Evolutionary conservation across 2,797 vertebrate species (phyloP).

Genomic region (Chaenodraco wilsoni): DNA sequence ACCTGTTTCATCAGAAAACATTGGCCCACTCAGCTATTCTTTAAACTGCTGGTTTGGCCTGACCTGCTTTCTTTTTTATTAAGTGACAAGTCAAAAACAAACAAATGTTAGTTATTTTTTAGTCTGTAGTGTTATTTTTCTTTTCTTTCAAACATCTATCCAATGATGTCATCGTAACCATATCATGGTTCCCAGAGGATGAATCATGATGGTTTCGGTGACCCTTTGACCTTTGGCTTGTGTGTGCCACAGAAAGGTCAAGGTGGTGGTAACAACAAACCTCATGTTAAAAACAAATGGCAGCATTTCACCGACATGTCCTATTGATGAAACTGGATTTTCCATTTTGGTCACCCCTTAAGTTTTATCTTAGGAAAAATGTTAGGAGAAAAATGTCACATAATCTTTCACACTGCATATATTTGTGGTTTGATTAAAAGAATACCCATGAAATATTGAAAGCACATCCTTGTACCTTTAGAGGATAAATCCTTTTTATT

Average conservation of each 20-base stretch:
- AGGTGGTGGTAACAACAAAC: background rate
- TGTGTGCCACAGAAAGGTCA: background rate
- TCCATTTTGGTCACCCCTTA: background rate
- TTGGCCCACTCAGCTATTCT: conserved; percentile 44
- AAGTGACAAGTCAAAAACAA: conserved; percentile 68
- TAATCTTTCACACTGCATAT: background rate
- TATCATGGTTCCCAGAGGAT: conserved; percentile 12
- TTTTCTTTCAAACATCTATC: background rate
- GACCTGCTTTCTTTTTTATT: conserved; percentile 32
- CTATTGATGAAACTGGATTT: background rate
- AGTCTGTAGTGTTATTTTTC: background rate
- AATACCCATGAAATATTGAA: conserved; percentile 1
- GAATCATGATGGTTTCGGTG: background rate
- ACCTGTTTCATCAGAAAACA: conserved; percentile 59
- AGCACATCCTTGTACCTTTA: background rate
- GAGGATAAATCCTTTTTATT: background rate
- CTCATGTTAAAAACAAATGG: background rate
- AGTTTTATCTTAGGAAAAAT: background rate
- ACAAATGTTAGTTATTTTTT: conserved; percentile 51
- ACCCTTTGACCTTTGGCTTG: background rate
- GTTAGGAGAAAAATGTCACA: background rate
- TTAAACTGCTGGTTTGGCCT: conserved; percentile 7
- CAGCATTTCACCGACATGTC: background rate
- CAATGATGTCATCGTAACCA: background rate
- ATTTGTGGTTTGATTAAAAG: background rate